Evolutionary conservation across 2,113 vertebrate genomes (phyloP).

Genomic region (Falcunculus frontatus): DNA sequence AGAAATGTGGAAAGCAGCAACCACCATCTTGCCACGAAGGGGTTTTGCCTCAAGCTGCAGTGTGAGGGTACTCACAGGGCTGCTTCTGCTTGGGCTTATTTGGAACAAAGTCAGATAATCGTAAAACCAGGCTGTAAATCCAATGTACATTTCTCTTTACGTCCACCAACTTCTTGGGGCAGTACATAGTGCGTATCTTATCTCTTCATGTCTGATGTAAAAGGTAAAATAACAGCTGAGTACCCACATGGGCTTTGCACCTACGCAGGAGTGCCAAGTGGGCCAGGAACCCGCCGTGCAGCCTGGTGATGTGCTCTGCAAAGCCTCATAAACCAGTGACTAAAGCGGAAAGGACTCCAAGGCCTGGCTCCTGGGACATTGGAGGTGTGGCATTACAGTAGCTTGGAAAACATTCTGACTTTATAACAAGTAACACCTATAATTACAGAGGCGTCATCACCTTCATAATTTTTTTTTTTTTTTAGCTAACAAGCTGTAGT

Average conservation of each 20-base stretch:
- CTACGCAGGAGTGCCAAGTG: background rate
- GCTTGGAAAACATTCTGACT: constrained; percentile 73
- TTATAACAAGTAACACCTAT: constrained; percentile 75
- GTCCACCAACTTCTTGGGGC: background rate
- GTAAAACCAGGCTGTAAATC: background rate
- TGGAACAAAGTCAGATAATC: background rate
- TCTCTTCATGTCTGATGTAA: background rate
- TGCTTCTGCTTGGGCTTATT: background rate
- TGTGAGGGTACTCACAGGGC: background rate
- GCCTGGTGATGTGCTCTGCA: background rate
- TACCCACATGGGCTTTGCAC: background rate
- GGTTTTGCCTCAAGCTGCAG: constrained; percentile 29
- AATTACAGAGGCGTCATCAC: constrained; percentile 76
- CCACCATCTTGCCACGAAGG: background rate
- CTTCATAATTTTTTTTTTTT: constrained; percentile 57
- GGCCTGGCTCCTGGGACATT: constrained; percentile 51
- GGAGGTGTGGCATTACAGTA: constrained; percentile 57
- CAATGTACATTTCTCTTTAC: rapidly evolving
- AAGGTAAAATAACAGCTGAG: background rate
- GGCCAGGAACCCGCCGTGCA: background rate
- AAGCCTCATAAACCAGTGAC: constrained; percentile 54
- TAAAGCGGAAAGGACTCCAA: constrained; percentile 46
- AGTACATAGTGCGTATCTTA: background rate
- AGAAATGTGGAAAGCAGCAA: background rate
- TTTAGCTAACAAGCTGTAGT: constrained; percentile 62